Evolutionary conservation across 1,140 invertebrate species (phyloP).

Genomic region (Papilio dardanus): DNA sequence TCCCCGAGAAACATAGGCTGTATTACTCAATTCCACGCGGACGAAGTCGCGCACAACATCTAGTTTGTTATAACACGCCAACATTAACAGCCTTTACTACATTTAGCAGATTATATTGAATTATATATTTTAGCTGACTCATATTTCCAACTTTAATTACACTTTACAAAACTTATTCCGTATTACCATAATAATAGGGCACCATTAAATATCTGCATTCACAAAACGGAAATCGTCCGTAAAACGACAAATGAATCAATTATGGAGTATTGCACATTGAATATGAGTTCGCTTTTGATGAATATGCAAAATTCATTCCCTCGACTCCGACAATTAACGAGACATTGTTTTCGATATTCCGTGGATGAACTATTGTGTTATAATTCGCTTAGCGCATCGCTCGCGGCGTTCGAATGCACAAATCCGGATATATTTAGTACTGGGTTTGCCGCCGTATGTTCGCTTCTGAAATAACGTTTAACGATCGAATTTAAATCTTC

Average conservation of each 20-base stretch:
- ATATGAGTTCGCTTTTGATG: conserved; percentile 13
- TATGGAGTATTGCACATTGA: conserved; percentile 20
- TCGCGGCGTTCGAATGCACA: background rate
- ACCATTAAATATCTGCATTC: conserved; percentile 8
- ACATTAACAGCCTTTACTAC: background rate
- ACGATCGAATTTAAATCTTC: background rate
- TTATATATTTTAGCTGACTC: background rate
- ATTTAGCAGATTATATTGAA: background rate
- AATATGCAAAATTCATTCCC: conserved; percentile 18
- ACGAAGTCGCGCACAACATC: too few relatives aligned
- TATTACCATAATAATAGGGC: background rate
- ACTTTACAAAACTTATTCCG: background rate
- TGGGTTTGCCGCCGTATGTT: background rate
- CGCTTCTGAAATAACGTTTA: background rate
- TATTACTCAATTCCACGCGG: too few relatives aligned
- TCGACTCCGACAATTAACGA: conserved; percentile 15
- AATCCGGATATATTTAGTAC: background rate
- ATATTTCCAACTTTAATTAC: background rate
- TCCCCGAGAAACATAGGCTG: too few relatives aligned
- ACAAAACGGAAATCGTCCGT: background rate
- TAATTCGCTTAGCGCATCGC: conserved; percentile 20
- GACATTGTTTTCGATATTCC: conserved; percentile 18
- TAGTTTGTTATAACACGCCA: background rate
- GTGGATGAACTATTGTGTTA: conserved; percentile 20
- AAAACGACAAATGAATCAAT: conserved; percentile 20